phyloP scores from a whole-genome alignment of 2,797 vertebrate genomes.

The Anguilla marmorata region DNA sequence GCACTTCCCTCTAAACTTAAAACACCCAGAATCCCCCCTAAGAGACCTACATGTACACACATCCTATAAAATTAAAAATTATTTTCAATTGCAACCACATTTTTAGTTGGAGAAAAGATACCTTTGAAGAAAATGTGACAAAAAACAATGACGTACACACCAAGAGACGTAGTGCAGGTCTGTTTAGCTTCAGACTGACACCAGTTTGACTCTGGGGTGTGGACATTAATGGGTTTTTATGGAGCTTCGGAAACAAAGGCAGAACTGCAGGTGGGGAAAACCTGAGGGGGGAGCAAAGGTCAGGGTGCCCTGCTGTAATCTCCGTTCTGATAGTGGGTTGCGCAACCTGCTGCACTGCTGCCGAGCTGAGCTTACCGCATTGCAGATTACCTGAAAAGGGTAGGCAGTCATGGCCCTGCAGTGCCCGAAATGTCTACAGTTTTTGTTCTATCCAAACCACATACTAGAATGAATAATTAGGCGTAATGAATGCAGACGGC shows the following conservation, averaged over 20 bases:
- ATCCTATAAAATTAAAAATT: too few species aligned
- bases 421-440: neutral
- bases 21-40: too few species aligned
- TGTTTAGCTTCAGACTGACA: neutral
- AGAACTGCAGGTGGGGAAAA: neutral
- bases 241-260: conserved; percentile 19
- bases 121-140: too few species aligned
- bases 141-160: too few species aligned
- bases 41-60: too few species aligned
- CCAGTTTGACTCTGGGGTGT: neutral
- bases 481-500: neutral
- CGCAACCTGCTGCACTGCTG: neutral
- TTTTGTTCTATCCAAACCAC: neutral
- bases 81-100: too few species aligned
- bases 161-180: too few species aligned
- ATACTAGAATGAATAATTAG: neutral
- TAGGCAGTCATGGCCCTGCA: neutral
- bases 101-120: too few species aligned
- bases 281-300: conserved; percentile 24
- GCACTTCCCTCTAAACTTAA: too few species aligned
- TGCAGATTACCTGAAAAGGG: neutral
- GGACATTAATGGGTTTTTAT: conserved; percentile 21
- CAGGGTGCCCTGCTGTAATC: conserved; percentile 10
- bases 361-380: too few species aligned
- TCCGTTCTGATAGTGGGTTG: conserved; percentile 16